These are phyloP conservation scores for Phalera bucephala DNA, from an alignment of 2,888 invertebrate species.

Conservation along the genomic window DNA sequence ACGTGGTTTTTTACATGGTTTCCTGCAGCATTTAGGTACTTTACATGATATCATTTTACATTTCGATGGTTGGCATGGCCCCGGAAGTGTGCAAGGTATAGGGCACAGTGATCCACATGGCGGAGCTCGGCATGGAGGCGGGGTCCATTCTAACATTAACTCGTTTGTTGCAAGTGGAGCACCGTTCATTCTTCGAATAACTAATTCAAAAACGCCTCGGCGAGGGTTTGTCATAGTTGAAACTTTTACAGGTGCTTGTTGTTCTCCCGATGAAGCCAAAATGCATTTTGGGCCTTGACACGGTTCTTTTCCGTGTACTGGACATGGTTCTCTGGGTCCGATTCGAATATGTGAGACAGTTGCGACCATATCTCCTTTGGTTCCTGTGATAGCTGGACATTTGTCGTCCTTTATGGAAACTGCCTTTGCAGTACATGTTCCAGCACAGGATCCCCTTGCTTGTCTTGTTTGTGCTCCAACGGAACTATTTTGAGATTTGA, in stretches of 20 bases:
- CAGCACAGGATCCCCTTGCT: slow-evolving; percentile 29
- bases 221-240: slow-evolving; percentile 61
- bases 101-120: slow-evolving; percentile 43
- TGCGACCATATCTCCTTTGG: slow-evolving; percentile 56
- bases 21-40: slow-evolving; percentile 10
- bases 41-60: slow-evolving; percentile 54
- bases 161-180: slow-evolving; percentile 72
- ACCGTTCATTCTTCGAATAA: slow-evolving; percentile 64
- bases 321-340: slow-evolving; percentile 58
- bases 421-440: slow-evolving; percentile 39
- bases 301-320: slow-evolving; percentile 52
- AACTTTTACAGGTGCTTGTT: slow-evolving; percentile 60
- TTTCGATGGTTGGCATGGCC: slow-evolving; percentile 44
- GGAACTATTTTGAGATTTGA: slow-evolving; percentile 18
- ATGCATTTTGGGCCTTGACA: slow-evolving; percentile 66
- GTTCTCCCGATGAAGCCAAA: slow-evolving; percentile 41
- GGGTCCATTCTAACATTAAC: slow-evolving; percentile 74
- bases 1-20: slow-evolving; percentile 18
- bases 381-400: slow-evolving; percentile 38
- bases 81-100: slow-evolving; percentile 28
- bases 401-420: slow-evolving; percentile 57
- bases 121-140: slow-evolving; percentile 53
- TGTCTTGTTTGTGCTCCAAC: slow-evolving; percentile 40
- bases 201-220: slow-evolving; percentile 72
- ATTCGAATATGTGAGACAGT: slow-evolving; percentile 68